phyloP scores from a whole-genome alignment of 2,888 invertebrate species.

The Cantharis nigra region DNA sequence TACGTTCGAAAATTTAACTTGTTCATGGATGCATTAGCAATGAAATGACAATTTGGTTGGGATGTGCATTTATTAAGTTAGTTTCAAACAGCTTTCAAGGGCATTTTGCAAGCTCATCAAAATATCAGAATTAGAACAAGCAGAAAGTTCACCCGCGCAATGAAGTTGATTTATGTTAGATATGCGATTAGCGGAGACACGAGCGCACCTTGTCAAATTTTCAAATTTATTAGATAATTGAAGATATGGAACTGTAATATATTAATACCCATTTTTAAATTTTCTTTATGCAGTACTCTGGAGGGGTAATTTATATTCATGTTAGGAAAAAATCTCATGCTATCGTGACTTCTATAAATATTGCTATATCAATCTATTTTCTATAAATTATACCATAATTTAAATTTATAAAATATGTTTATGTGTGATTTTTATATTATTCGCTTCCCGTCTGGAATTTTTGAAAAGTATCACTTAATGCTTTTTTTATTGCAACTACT shows the following conservation, averaged over 20 bases:
- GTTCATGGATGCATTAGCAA: constrained; percentile 42
- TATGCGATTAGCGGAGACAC: constrained; percentile 19
- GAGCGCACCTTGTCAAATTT: constrained; percentile 25
- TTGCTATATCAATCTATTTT: not conserved
- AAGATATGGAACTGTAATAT: constrained; percentile 27
- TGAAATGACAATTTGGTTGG: constrained; percentile 44
- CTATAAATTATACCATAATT: not conserved
- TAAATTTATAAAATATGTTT: not conserved
- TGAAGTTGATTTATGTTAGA: constrained; percentile 45
- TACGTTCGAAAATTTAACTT: constrained; percentile 36
- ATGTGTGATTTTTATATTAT: not conserved
- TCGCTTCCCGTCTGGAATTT: too few relatives aligned
- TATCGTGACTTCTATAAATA: not conserved
- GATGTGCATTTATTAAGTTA: constrained; percentile 41
- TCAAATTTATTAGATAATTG: constrained; percentile 28
- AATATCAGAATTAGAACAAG: constrained; percentile 50
- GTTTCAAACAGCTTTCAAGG: constrained; percentile 48
- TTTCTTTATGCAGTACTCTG: not conserved
- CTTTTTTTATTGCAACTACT: too few relatives aligned
- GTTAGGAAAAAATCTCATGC: not conserved
- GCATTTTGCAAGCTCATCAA: constrained; percentile 54
- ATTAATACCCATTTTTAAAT: constrained; percentile 5
- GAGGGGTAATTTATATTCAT: not conserved
- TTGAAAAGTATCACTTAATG: too few relatives aligned
- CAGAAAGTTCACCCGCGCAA: constrained; percentile 46